phyloP scores from a whole-genome alignment of 1,140 invertebrate genomes.

The Neodiprion lecontei region DNA sequence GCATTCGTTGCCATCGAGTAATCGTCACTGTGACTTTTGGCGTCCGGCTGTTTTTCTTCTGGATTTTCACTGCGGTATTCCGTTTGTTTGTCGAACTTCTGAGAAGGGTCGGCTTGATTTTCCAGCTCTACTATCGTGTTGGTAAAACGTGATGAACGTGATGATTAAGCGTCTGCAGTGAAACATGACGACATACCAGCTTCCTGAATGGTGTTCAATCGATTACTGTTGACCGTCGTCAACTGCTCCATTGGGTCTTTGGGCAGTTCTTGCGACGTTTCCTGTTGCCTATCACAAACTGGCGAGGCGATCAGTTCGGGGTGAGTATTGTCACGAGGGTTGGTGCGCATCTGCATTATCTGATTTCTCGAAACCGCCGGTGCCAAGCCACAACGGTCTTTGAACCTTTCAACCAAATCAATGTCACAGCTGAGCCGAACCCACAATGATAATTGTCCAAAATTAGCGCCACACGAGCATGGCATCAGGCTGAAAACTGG shows the following conservation, averaged over 20 bases:
- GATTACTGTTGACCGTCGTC: background rate
- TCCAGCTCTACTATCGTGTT: background rate
- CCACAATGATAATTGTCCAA: slow-evolving; percentile 52
- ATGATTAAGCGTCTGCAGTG: too few species aligned
- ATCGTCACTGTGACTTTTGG: background rate
- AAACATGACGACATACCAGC: background rate
- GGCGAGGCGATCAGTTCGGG: background rate
- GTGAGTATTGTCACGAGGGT: background rate
- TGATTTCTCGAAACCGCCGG: background rate
- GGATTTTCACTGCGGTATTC: background rate
- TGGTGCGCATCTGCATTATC: background rate
- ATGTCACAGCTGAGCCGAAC: slow-evolving; percentile 46
- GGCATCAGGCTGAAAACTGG: slow-evolving; percentile 36
- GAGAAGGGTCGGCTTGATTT: background rate
- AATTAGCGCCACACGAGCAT: slow-evolving; percentile 29
- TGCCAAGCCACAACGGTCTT: slow-evolving; percentile 21
- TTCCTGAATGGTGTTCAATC: background rate
- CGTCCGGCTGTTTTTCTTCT: background rate
- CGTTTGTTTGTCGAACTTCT: background rate
- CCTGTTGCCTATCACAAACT: background rate
- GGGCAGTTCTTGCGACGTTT: background rate
- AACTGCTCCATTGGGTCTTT: background rate
- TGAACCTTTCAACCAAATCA: slow-evolving; percentile 41
- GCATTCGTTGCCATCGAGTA: background rate
- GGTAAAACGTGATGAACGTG: too few species aligned